Evolutionary conservation across 2,888 invertebrate species (phyloP).

Genomic region (Mycalesis mineus): DNA sequence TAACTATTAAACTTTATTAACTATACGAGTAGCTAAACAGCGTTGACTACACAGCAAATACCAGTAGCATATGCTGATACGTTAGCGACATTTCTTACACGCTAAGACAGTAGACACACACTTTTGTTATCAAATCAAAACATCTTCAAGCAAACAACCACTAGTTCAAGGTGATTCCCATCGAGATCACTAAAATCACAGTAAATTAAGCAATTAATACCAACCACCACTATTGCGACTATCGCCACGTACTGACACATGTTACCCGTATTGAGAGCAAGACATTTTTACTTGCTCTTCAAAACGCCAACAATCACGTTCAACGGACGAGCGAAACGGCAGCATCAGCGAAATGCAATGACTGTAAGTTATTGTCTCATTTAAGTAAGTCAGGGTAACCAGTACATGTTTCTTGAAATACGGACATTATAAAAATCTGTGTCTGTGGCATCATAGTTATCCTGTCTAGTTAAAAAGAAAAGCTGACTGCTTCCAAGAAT

Average conservation of each 20-base stretch:
- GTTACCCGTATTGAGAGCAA: slow-evolving; percentile 40
- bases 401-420: slow-evolving; percentile 36
- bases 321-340: slow-evolving; percentile 22
- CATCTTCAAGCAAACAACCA: too few species aligned
- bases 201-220: slow-evolving; percentile 36
- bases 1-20: too few species aligned
- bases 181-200: slow-evolving; percentile 9
- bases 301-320: slow-evolving; percentile 46
- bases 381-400: slow-evolving; percentile 5
- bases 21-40: too few species aligned
- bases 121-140: too few species aligned
- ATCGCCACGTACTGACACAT: slow-evolving; percentile 60
- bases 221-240: slow-evolving; percentile 47
- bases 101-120: too few species aligned
- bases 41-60: too few species aligned
- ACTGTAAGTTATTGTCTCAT: slow-evolving; percentile 12
- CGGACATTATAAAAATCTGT: background rate
- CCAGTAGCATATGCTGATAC: too few species aligned
- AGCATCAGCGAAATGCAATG: slow-evolving; percentile 21
- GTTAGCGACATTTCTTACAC: too few species aligned
- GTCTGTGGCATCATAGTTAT: too few species aligned
- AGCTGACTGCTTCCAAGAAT: too few species aligned
- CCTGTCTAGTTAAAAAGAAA: too few species aligned
- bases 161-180: background rate
- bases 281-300: slow-evolving; percentile 46